Percentiles rank a stretch among this genome's conserved stretches.
phyloP scores from a whole-genome alignment of 2,113 vertebrate genomes.

The Epinephelus cyanopodus region DNA sequence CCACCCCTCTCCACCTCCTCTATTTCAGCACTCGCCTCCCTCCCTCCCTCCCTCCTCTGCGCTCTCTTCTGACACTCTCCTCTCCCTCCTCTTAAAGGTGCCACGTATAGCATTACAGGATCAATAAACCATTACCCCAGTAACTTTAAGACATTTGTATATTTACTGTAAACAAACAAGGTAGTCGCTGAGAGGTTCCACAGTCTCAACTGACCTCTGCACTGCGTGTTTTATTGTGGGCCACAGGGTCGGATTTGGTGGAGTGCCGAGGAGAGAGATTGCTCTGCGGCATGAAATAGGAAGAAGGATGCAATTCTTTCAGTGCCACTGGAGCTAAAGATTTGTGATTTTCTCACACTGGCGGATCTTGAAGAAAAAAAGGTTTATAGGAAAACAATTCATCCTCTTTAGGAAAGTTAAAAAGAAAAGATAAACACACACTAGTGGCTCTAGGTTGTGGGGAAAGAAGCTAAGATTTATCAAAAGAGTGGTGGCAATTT shows the following conservation, averaged over 20 bases:
- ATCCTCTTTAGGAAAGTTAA: constrained; percentile 17
- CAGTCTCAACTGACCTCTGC: not conserved
- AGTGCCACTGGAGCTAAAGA: constrained; percentile 12
- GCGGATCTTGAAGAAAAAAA: not conserved
- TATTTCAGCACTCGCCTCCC: constrained; percentile 18
- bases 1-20: constrained; percentile 39
- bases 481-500: not conserved
- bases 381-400: constrained; percentile 23
- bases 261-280: constrained; percentile 7
- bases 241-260: constrained; percentile 10
- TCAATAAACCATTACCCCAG: constrained; percentile 49
- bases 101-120: constrained; percentile 18
- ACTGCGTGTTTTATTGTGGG: not conserved
- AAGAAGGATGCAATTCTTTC: constrained; percentile 19
- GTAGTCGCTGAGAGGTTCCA: constrained; percentile 8
- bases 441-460: not conserved
- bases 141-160: constrained; percentile 49
- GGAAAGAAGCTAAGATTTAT: not conserved
- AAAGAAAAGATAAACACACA: constrained; percentile 3
- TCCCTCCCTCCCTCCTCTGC: constrained; percentile 1
- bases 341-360: constrained; percentile 27
- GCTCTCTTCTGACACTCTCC: constrained; percentile 19
- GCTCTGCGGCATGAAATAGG: constrained; percentile 19
- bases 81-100: not conserved
- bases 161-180: constrained; percentile 54